Conservation (phyloP, 2,797 vertebrate genomes). For the Petrocephalus schoutedeni region DNA sequence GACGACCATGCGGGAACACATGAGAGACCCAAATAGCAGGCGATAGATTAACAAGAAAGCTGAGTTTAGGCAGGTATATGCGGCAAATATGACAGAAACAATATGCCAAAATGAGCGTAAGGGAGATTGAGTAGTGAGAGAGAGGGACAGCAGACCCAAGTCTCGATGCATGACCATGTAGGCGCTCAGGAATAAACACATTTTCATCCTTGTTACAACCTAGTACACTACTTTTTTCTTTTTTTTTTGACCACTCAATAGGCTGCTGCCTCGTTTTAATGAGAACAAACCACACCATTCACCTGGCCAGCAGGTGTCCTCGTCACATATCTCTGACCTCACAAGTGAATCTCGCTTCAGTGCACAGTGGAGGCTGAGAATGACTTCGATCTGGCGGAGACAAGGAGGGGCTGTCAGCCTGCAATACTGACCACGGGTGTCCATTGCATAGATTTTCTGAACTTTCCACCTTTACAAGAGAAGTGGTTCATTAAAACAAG, state of each 20-base stretch:
- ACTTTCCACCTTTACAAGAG: neutral
- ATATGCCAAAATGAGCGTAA: neutral
- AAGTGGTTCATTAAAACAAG: neutral
- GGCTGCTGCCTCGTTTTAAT: neutral
- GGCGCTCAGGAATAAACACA: neutral
- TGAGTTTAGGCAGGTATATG: neutral
- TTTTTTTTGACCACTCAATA: neutral
- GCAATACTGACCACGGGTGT: neutral
- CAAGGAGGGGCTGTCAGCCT: neutral
- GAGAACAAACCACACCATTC: neutral
- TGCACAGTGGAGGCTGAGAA: neutral
- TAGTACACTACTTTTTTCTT: neutral
- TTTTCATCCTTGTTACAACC: neutral
- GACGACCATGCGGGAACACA: neutral
- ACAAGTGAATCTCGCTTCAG: no score
- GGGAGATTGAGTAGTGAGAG: neutral
- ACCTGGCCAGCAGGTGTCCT: neutral
- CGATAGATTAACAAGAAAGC: neutral
- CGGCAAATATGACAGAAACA: neutral
- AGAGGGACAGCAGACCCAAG: neutral
- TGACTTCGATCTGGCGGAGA: neutral
- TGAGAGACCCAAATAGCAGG: neutral
- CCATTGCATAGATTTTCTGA: neutral
- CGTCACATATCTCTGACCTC: neutral
- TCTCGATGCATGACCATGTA: neutral